These are phyloP conservation scores for Labeo rohita DNA, from an alignment of 2,113 vertebrate species.

Conservation along the genomic window DNA sequence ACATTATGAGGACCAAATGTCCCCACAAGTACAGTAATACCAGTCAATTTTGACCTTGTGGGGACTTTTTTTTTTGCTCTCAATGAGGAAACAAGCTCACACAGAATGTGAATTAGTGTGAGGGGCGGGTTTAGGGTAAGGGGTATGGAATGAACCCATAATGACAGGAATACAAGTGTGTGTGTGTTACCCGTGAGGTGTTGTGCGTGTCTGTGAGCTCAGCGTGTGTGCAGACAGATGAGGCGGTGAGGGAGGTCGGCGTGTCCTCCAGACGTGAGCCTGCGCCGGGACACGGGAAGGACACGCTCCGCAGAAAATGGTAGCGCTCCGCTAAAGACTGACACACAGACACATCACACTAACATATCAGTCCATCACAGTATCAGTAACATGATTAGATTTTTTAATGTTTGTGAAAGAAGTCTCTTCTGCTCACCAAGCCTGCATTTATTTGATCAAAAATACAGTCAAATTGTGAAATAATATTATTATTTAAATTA, in stretches of 20 bases:
- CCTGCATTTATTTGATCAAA: neutral
- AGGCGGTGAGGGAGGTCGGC: conserved; percentile 13
- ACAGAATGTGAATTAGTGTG: too few relatives aligned
- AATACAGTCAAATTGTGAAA: neutral
- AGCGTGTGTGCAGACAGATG: conserved; percentile 39
- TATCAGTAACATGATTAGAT: neutral
- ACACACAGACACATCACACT: conserved; percentile 45
- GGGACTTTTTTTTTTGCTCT: too few relatives aligned
- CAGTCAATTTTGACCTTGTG: too few relatives aligned
- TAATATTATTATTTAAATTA: too few relatives aligned
- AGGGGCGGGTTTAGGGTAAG: too few relatives aligned
- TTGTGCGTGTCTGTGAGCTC: conserved; percentile 12
- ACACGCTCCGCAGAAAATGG: conserved; percentile 66
- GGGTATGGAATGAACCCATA: too few relatives aligned
- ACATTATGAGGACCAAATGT: too few relatives aligned
- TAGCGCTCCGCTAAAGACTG: conserved; percentile 66
- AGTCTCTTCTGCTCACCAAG: neutral
- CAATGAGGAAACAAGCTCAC: too few relatives aligned
- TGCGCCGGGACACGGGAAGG: conserved; percentile 65
- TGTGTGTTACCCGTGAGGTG: neutral
- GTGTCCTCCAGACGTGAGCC: conserved; percentile 51
- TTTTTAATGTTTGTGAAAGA: neutral
- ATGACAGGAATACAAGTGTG: neutral
- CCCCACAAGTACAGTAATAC: too few relatives aligned
- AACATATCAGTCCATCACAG: neutral